Conservation (phyloP, 2,797 vertebrate genomes). For the Chanos chanos region DNA sequence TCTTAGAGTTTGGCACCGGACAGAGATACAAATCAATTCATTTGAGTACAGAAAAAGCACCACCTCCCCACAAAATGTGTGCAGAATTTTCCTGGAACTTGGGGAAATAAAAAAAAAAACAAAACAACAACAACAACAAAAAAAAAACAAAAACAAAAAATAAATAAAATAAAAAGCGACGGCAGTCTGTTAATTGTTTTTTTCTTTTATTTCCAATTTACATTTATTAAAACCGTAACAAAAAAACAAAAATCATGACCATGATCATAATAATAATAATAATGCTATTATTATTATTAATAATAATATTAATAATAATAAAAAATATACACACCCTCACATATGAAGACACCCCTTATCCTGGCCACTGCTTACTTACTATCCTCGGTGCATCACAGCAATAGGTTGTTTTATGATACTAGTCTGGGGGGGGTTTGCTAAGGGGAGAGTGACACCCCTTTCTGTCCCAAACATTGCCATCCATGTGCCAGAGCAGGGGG, state of each 20-base stretch:
- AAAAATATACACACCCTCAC: conserved; percentile 74
- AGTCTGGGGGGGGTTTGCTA: conserved; percentile 32
- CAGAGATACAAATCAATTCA: too few relatives aligned
- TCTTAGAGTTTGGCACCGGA: too few relatives aligned
- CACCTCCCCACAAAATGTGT: too few relatives aligned
- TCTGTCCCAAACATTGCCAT: conserved; percentile 9
- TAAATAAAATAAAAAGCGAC: conserved; percentile 40
- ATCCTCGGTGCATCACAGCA: conserved; percentile 3
- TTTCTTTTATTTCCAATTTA: conserved; percentile 77
- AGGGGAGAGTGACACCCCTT: background rate
- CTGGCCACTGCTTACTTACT: conserved; percentile 35
- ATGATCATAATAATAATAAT: too few relatives aligned
- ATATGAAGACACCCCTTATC: conserved; percentile 54
- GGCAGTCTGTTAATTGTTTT: conserved; percentile 64
- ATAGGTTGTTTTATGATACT: conserved; percentile 21
- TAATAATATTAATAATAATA: conserved; percentile 68
- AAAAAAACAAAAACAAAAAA: background rate
- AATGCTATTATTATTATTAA: conserved; percentile 66
- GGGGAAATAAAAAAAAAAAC: background rate
- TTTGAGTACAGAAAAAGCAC: too few relatives aligned
- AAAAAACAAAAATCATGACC: conserved; percentile 67
- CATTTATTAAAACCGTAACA: conserved; percentile 76
- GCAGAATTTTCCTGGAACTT: too few relatives aligned
- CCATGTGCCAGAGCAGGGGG: conserved; percentile 47
- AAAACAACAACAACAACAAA: background rate